Percentiles rank a stretch among this genome's conserved stretches.
Evolutionary conservation across 2,113 vertebrate genomes (phyloP).

Genomic region (Dasyornis broadbenti): DNA sequence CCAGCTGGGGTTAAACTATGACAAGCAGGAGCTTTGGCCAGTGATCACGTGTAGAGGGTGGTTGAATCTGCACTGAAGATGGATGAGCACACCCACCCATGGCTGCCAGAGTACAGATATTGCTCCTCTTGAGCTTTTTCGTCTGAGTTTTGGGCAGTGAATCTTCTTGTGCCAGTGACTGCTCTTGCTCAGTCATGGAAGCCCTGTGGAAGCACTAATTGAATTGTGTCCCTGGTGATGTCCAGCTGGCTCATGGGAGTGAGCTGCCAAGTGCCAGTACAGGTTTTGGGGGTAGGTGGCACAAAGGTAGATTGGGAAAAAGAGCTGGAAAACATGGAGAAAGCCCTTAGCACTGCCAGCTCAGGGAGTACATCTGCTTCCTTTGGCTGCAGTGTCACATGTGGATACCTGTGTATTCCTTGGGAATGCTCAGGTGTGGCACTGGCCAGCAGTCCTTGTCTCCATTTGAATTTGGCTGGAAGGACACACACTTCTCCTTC

Average conservation of each 20-base stretch:
- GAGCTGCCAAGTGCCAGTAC: no score
- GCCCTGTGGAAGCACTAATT: no score
- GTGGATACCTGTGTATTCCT: not conserved
- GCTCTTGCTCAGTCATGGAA: no score
- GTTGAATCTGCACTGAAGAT: not conserved
- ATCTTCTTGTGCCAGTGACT: no score
- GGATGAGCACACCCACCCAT: accelerated
- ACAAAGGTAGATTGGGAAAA: not conserved
- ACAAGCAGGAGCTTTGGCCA: not conserved
- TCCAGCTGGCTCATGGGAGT: no score
- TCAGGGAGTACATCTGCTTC: no score
- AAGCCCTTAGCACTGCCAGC: not conserved
- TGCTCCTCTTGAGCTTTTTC: no score
- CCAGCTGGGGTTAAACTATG: not conserved
- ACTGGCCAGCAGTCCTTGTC: not conserved
- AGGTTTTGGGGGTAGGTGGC: no score
- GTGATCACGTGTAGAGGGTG: no score
- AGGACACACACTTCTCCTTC: not conserved
- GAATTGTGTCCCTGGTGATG: no score
- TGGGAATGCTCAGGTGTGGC: not conserved
- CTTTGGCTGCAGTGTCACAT: not conserved
- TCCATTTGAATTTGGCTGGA: not conserved
- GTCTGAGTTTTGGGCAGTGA: no score
- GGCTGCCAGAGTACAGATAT: not conserved
- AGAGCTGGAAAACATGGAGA: not conserved